Percentiles rank a stretch among this genome's conserved stretches.
Conservation (phyloP, 1,140 invertebrate genomes). For the Philotrypesis tridentata region DNA sequence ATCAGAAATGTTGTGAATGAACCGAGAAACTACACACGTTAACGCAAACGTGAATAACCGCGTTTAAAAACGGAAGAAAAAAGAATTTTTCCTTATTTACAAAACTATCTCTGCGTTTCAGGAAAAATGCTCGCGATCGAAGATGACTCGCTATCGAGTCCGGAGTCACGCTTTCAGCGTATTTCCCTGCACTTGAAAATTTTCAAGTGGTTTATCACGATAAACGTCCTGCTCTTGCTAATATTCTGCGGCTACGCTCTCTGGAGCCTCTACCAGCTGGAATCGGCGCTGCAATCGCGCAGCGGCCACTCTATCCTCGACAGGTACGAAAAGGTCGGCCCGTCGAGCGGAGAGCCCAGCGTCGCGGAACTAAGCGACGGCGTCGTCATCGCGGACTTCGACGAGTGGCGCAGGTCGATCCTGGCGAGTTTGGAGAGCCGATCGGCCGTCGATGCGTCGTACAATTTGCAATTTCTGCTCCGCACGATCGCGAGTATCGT, state of each 20-base stretch:
- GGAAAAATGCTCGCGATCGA: conserved; percentile 22
- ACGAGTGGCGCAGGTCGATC: conserved; percentile 25
- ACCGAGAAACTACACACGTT: too few species aligned
- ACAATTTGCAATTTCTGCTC: conserved; percentile 21
- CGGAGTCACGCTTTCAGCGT: background rate
- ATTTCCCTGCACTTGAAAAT: background rate
- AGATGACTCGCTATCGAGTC: background rate
- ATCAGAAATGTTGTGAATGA: too few species aligned
- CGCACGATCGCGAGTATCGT: background rate
- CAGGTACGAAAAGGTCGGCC: background rate
- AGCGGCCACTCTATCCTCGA: background rate
- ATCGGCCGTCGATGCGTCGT: background rate
- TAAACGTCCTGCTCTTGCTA: conserved; percentile 29
- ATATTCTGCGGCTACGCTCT: conserved; percentile 33
- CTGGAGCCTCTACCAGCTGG: conserved; percentile 22
- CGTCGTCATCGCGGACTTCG: conserved; percentile 1
- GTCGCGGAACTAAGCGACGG: background rate
- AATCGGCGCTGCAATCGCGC: background rate
- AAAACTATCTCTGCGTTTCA: too few species aligned
- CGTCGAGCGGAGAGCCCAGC: background rate
- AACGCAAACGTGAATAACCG: too few species aligned
- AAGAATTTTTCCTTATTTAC: too few species aligned
- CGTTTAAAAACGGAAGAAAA: too few species aligned
- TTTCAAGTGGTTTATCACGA: conserved; percentile 36
- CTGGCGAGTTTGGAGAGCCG: background rate